phyloP scores from a whole-genome alignment of 2,113 vertebrate genomes.

The Delphinus delphis region DNA sequence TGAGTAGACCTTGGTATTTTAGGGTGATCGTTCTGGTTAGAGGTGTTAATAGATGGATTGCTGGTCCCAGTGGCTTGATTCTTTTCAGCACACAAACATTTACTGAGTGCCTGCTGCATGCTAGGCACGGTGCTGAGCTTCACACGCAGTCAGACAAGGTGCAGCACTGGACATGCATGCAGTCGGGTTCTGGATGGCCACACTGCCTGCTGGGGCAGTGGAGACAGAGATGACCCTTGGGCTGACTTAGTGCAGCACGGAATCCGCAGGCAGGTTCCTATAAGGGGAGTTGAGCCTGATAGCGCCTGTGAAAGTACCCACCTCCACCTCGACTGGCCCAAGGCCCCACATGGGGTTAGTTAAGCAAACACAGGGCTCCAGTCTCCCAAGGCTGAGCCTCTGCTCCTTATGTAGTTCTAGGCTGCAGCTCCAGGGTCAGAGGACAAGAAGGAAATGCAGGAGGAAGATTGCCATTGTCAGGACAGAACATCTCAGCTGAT shows the following conservation, averaged over 20 bases:
- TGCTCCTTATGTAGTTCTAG: not conserved
- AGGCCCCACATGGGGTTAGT: too few relatives aligned
- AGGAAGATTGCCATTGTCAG: accelerated
- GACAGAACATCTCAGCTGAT: not conserved
- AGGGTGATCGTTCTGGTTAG: not conserved
- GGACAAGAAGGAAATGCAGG: not conserved
- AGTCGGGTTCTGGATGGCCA: not conserved
- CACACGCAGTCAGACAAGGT: too few relatives aligned
- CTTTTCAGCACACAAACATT: not conserved
- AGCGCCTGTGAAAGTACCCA: not conserved
- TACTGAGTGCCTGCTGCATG: not conserved
- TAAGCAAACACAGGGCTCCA: not conserved
- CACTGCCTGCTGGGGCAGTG: not conserved
- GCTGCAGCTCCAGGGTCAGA: not conserved
- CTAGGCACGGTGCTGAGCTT: accelerated
- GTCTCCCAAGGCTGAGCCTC: accelerated
- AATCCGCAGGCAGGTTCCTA: not conserved
- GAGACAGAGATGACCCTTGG: not conserved
- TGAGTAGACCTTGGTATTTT: not conserved
- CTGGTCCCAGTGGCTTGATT: not conserved
- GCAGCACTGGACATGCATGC: not conserved
- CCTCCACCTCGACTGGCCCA: not conserved
- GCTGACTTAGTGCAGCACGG: accelerated
- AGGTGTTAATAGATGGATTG: too few relatives aligned
- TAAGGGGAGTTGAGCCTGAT: not conserved